phyloP scores from a whole-genome alignment of 2,113 vertebrate genomes.

The Phylloscopus whistleri region DNA sequence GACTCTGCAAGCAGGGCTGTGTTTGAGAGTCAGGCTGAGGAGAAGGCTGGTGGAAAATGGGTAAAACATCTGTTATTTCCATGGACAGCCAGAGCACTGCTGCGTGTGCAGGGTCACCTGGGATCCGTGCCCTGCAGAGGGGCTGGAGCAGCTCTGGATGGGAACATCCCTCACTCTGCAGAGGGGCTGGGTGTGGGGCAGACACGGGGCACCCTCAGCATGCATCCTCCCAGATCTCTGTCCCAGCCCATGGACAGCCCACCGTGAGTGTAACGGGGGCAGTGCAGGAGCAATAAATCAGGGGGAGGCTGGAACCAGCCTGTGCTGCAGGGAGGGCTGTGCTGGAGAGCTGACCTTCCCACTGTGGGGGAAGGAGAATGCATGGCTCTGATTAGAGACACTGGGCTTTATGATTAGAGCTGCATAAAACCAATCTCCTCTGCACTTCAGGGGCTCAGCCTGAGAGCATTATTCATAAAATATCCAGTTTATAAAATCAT shows the following conservation, averaged over 20 bases:
- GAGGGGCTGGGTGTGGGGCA: fast-evolving
- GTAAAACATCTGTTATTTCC: not conserved
- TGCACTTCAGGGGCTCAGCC: not conserved
- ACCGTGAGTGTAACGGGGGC: not conserved
- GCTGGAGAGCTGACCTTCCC: not conserved
- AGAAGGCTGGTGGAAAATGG: not conserved
- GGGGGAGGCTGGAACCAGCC: not conserved
- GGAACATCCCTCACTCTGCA: not conserved
- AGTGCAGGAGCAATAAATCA: not conserved
- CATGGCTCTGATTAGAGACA: not conserved
- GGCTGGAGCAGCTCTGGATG: not conserved
- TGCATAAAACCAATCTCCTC: not conserved
- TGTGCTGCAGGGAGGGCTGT: not conserved
- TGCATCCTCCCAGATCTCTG: not conserved
- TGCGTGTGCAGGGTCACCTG: fast-evolving
- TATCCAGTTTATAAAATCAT: not conserved
- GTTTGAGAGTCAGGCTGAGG: not conserved
- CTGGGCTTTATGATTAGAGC: not conserved
- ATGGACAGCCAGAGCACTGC: fast-evolving
- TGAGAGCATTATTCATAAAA: not conserved
- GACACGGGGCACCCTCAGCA: not conserved
- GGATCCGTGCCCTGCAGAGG: fast-evolving
- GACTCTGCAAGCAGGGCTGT: not conserved
- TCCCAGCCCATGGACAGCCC: not conserved
- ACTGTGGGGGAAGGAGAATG: not conserved